Percentiles rank a stretch among this genome's conserved stretches.
Evolutionary conservation across 2,888 invertebrate genomes (phyloP).

Genomic region (Hofmannophila pseudospretella): DNA sequence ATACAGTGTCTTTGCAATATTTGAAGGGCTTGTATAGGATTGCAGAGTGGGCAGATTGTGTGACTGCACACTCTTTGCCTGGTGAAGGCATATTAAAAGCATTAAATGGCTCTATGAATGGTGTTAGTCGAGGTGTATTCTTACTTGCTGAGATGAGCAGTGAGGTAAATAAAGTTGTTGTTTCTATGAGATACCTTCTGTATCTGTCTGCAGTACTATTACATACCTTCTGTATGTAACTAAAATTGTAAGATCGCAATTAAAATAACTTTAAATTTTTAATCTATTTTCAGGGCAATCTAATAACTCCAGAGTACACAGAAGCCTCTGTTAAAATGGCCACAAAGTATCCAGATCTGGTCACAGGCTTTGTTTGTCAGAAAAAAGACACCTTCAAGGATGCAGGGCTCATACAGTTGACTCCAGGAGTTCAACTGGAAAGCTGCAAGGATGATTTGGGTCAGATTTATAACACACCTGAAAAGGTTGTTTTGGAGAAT

Average conservation of each 20-base stretch:
- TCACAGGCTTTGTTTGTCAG: conserved; percentile 95
- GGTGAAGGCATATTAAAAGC: conserved; percentile 85
- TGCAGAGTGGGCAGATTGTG: conserved; percentile 92
- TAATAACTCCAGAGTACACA: conserved; percentile 81
- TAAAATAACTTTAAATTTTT: conserved; percentile 3
- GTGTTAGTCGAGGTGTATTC: conserved; percentile 82
- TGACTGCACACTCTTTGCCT: conserved; percentile 93
- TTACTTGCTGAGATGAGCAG: conserved; percentile 94
- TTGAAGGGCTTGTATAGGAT: conserved; percentile 86
- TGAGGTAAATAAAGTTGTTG: conserved; percentile 54
- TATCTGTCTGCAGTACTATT: too few relatives aligned
- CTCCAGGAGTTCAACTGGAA: conserved; percentile 92
- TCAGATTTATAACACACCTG: conserved; percentile 91
- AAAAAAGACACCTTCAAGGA: conserved; percentile 81
- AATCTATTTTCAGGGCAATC: conserved; percentile 58
- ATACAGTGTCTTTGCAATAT: conserved; percentile 92
- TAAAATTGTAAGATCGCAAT: too few relatives aligned
- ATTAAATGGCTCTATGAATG: conserved; percentile 65
- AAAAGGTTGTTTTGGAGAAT: conserved; percentile 85
- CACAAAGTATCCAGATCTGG: conserved; percentile 82
- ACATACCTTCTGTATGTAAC: too few relatives aligned
- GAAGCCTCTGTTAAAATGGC: conserved; percentile 86
- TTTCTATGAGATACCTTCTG: too few relatives aligned
- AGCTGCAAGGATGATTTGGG: conserved; percentile 86
- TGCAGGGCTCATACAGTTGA: conserved; percentile 90